A percentile compares a stretch with the other conserved stretches of the same genome.
These are phyloP conservation scores for Amiota communis DNA, from an alignment of 2,888 invertebrate species.

Conservation along the genomic window DNA sequence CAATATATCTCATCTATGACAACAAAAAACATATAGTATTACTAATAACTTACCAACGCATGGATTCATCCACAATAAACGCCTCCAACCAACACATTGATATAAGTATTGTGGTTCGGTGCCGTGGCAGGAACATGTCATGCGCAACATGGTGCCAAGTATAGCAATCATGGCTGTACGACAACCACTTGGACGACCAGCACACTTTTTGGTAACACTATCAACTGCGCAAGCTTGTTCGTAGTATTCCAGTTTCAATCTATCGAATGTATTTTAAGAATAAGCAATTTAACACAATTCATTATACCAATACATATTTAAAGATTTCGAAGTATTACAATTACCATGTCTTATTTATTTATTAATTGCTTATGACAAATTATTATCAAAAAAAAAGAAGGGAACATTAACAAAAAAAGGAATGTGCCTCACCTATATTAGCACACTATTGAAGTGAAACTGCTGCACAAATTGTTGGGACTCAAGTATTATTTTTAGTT, in stretches of 20 bases:
- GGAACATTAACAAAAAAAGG: too few species aligned
- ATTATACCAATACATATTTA: too few species aligned
- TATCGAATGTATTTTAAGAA: conserved; percentile 64
- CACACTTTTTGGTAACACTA: conserved; percentile 90
- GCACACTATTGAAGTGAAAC: too few species aligned
- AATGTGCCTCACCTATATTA: too few species aligned
- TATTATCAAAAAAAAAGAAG: too few species aligned
- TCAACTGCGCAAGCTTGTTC: conserved; percentile 94
- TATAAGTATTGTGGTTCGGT: conserved; percentile 89
- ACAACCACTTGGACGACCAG: conserved; percentile 88
- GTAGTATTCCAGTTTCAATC: conserved; percentile 87
- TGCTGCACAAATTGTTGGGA: too few species aligned
- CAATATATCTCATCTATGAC: too few species aligned
- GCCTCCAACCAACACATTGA: conserved; percentile 92
- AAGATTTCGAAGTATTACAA: too few species aligned
- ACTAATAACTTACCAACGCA: conserved; percentile 86
- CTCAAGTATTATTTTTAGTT: too few species aligned
- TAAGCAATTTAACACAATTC: too few species aligned
- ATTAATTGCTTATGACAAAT: too few species aligned
- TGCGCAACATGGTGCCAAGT: conserved; percentile 89
- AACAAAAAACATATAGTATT: neutral
- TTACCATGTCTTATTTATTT: too few species aligned
- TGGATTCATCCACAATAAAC: conserved; percentile 92
- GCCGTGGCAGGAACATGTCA: conserved; percentile 90
- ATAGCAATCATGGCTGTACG: conserved; percentile 89